A percentile compares a stretch with the other conserved stretches of the same genome.
These are phyloP conservation scores for Leuctra nigra DNA, from an alignment of 2,888 invertebrate species.

Conservation along the genomic window DNA sequence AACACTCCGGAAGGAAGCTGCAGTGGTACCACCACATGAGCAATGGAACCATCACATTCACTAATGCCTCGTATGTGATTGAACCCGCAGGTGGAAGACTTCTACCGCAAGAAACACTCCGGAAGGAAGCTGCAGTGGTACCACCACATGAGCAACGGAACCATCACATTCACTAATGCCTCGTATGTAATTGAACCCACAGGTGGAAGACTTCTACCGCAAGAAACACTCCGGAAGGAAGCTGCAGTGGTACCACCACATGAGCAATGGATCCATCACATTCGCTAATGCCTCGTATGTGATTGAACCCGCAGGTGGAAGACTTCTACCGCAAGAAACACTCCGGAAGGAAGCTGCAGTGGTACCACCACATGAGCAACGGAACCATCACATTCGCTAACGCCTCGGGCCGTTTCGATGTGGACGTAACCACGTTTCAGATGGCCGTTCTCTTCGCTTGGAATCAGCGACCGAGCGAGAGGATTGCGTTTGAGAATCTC, in stretches of 20 bases:
- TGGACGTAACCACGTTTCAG: slow-evolving; percentile 99
- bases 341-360: slow-evolving; percentile 93
- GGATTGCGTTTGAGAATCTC: slow-evolving; percentile 93
- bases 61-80: too few species aligned
- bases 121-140: slow-evolving; percentile 97
- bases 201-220: slow-evolving; percentile 97
- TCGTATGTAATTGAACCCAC: slow-evolving; percentile 98
- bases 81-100: slow-evolving; percentile 98
- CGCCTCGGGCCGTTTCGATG: slow-evolving; percentile 86
- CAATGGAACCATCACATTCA: slow-evolving; percentile 96
- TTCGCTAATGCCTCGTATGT: too few species aligned
- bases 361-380: slow-evolving; percentile 99
- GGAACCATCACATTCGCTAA: slow-evolving; percentile 97
- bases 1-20: slow-evolving; percentile 94
- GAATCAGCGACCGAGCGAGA: slow-evolving; percentile 93
- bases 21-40: slow-evolving; percentile 99
- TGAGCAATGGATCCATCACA: slow-evolving; percentile 99
- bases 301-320: too few species aligned
- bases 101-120: slow-evolving; percentile 95
- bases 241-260: slow-evolving; percentile 97
- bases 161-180: slow-evolving; percentile 95
- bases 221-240: slow-evolving; percentile 96
- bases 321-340: slow-evolving; percentile 98
- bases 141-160: slow-evolving; percentile 99
- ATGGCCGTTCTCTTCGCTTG: slow-evolving; percentile 99